Conservation (phyloP, 2,797 vertebrate species). For the Mergus octosetaceus region DNA sequence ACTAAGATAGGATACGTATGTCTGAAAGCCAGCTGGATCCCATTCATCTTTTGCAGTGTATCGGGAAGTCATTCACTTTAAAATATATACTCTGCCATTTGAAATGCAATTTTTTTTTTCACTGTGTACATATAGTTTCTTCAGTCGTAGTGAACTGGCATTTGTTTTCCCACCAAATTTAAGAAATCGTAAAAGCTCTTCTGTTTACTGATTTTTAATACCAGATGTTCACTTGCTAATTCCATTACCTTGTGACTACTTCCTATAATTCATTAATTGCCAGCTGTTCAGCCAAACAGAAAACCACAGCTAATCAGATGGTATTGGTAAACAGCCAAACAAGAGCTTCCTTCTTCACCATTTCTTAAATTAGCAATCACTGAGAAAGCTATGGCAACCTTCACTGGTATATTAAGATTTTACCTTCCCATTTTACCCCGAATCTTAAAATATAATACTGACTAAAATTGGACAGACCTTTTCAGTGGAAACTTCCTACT, state of each 20-base stretch:
- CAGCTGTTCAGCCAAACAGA: slow-evolving; percentile 77
- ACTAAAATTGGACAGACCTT: background rate
- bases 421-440: background rate
- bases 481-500: background rate
- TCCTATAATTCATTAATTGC: slow-evolving; percentile 80
- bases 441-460: background rate
- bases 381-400: slow-evolving; percentile 5
- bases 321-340: slow-evolving; percentile 64
- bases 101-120: background rate
- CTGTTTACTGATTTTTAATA: slow-evolving; percentile 73
- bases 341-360: slow-evolving; percentile 36
- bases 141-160: slow-evolving; percentile 33
- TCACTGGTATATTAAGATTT: background rate
- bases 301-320: slow-evolving; percentile 65
- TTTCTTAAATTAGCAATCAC: slow-evolving; percentile 49
- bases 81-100: background rate
- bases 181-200: slow-evolving; percentile 59
- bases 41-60: slow-evolving; percentile 58
- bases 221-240: slow-evolving; percentile 79
- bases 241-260: slow-evolving; percentile 73
- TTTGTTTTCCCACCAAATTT: slow-evolving; percentile 58
- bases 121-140: background rate
- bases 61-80: background rate
- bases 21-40: slow-evolving; percentile 64
- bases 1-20: slow-evolving; percentile 18